These are phyloP conservation scores for Cepaea nemoralis DNA, from an alignment of 1,140 invertebrate genomes.

Conservation along the genomic window DNA sequence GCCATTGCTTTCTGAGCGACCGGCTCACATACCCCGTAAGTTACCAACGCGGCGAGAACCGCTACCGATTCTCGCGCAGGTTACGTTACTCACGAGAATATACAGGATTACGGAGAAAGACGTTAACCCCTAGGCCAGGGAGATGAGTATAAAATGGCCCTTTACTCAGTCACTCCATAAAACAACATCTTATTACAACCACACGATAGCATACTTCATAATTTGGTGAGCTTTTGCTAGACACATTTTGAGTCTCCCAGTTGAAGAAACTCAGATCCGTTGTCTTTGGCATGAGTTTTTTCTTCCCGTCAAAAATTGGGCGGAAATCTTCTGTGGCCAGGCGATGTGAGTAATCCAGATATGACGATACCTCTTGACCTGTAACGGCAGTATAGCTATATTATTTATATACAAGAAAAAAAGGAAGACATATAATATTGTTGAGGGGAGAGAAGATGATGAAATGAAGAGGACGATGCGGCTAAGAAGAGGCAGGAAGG, in stretches of 20 bases:
- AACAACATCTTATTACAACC: background rate
- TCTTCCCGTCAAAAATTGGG: conserved; percentile 33
- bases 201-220: conserved; percentile 25
- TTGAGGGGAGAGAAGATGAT: background rate
- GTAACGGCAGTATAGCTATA: background rate
- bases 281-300: background rate
- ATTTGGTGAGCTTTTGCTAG: conserved; percentile 28
- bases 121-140: too few species aligned
- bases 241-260: conserved; percentile 29
- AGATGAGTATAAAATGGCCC: conserved; percentile 13
- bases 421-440: background rate
- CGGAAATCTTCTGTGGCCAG: conserved; percentile 36
- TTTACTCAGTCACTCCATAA: background rate
- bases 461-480: background rate
- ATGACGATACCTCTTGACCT: conserved; percentile 39
- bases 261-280: conserved; percentile 40
- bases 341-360: conserved; percentile 37
- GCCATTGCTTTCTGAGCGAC: too few species aligned
- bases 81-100: too few species aligned
- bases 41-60: too few species aligned
- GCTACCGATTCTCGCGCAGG: too few species aligned
- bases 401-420: background rate
- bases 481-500: background rate
- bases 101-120: too few species aligned
- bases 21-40: too few species aligned